phyloP scores from a whole-genome alignment of 2,888 invertebrate genomes.

The Idaea straminata region DNA sequence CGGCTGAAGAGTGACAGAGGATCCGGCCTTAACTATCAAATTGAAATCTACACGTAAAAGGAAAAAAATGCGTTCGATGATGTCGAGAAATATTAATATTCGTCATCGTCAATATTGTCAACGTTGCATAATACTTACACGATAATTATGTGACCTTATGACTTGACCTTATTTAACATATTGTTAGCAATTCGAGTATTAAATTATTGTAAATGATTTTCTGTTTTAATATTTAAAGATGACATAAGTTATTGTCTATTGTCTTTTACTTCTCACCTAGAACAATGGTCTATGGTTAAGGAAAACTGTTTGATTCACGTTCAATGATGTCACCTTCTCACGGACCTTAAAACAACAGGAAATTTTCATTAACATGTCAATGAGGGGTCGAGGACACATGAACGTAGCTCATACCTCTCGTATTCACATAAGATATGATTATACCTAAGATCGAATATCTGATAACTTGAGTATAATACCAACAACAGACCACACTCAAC shows the following conservation, averaged over 20 bases:
- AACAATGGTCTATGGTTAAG: conserved; percentile 28
- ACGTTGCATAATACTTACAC: neutral
- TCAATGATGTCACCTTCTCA: conserved; percentile 41
- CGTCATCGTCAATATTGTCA: neutral
- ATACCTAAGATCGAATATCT: neutral
- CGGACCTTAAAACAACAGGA: conserved; percentile 47
- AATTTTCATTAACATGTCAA: conserved; percentile 43
- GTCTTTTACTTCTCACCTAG: conserved; percentile 15
- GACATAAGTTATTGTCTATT: conserved; percentile 8
- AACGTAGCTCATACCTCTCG: neutral
- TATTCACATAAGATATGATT: neutral
- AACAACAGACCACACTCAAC: neutral
- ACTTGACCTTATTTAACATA: neutral
- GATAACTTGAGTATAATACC: neutral
- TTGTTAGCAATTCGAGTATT: neutral
- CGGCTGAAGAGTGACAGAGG: conserved; percentile 68
- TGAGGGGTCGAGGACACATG: conserved; percentile 24
- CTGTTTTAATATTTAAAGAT: neutral
- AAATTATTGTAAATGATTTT: neutral
- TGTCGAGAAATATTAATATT: conserved; percentile 5
- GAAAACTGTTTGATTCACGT: conserved; percentile 34
- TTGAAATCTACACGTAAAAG: conserved; percentile 63
- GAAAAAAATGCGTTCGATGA: conserved; percentile 4
- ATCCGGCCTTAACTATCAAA: conserved; percentile 67
- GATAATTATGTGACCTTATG: neutral